These are phyloP conservation scores for Plagiodera versicolora DNA, from an alignment of 2,888 invertebrate genomes.

Conservation along the genomic window DNA sequence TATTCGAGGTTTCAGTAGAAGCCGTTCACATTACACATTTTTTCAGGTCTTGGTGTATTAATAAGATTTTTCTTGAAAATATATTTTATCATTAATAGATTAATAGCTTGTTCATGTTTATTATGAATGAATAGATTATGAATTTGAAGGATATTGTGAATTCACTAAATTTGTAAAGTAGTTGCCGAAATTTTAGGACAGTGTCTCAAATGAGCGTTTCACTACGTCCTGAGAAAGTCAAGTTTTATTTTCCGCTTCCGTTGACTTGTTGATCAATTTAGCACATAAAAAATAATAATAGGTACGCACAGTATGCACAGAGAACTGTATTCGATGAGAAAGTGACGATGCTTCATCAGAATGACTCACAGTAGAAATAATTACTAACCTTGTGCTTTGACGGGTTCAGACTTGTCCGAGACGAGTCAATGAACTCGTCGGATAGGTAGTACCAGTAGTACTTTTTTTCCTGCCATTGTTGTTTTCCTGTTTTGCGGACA, in stretches of 20 bases:
- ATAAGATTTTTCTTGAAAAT: no score
- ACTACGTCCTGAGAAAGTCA: no score
- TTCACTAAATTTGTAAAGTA: no score
- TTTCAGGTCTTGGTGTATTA: no score
- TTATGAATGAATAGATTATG: no score
- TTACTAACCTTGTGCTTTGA: not conserved
- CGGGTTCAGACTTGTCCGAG: constrained; percentile 10
- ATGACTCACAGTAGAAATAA: not conserved
- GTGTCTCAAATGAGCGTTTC: no score
- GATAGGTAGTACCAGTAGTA: not conserved
- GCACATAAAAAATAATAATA: constrained; percentile 7
- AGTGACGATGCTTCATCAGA: constrained; percentile 6
- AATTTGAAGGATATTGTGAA: no score
- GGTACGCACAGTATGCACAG: constrained; percentile 6
- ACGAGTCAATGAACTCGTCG: not conserved
- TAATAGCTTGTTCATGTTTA: no score
- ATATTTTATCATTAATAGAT: no score
- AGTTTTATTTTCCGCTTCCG: not conserved
- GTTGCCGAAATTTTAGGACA: no score
- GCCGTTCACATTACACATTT: no score
- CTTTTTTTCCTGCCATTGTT: not conserved
- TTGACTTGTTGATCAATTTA: not conserved
- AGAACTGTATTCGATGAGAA: constrained; percentile 9
- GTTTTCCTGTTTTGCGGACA: not conserved
- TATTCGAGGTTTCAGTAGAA: no score